These are phyloP conservation scores for Agraylea sexmaculata DNA, from an alignment of 1,140 invertebrate genomes.

Conservation along the genomic window DNA sequence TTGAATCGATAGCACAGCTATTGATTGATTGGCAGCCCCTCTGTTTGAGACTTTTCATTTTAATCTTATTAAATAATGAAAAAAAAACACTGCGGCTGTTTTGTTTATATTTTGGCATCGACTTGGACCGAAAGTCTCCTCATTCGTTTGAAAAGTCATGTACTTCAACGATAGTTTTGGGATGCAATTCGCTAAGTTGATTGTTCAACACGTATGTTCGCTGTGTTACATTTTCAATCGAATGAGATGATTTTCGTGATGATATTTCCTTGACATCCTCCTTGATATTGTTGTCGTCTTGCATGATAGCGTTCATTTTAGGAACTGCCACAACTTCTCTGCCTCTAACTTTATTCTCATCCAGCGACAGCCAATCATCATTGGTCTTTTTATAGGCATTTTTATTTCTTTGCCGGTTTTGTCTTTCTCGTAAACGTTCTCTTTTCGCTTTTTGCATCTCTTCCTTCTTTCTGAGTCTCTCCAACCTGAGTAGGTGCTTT, in stretches of 20 bases:
- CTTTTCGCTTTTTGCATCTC: slow-evolving; percentile 19
- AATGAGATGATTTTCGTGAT: slow-evolving; percentile 17
- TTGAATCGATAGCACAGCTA: no score
- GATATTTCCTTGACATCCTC: slow-evolving; percentile 2
- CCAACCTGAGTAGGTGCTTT: slow-evolving; percentile 28
- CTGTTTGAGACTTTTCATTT: no score
- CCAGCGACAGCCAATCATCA: no score
- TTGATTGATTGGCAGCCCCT: no score
- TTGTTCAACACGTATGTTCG: slow-evolving; percentile 35
- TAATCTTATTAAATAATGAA: no score
- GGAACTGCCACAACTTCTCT: no score
- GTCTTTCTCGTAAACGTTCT: slow-evolving; percentile 20
- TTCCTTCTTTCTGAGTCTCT: slow-evolving; percentile 31
- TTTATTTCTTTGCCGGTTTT: slow-evolving; percentile 13
- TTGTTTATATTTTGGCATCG: no score
- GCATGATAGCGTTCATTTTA: no score
- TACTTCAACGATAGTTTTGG: slow-evolving; percentile 36
- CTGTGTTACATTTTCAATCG: slow-evolving; percentile 29
- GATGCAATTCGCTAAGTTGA: slow-evolving; percentile 36
- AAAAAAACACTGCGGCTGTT: no score
- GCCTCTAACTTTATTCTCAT: no score
- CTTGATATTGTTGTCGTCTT: background rate
- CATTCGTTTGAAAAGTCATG: slow-evolving; percentile 25
- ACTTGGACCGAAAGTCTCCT: no score
- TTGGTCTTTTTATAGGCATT: no score